Base-by-base conservation (phyloP, 2,113 vertebrate species). In the Pipra filicauda region DNA sequence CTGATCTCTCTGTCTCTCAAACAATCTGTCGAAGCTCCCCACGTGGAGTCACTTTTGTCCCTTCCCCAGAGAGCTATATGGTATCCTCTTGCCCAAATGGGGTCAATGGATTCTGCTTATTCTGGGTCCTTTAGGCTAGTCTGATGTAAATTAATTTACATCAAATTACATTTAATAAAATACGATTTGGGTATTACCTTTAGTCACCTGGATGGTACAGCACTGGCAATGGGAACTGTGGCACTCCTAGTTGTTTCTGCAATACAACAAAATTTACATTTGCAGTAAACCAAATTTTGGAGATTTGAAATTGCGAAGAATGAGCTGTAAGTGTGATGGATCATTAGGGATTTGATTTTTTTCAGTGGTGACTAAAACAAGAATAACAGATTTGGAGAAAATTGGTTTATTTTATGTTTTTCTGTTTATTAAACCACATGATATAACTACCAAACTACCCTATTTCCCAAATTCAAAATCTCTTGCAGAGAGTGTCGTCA, bases 1-100 rank as follows among this genome's bases (percentile, higher is more conserved):
- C 97, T 98, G 95, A 96, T 98, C 84, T 95, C 26, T 95, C 52
- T 96, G 78, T 93, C 80, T 97, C 91, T 93, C 91, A 92, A 31
- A 85, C 70, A 96, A 89, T 94, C 93, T 97, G 96, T 86, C 7
- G 6, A 88, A 72, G 51, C n/a, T 93, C 73, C 77, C 83, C 39
- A 46, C 39, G 81, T 73, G 87, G 75, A 93, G 70, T 65, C 51
- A 55, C 74, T 93, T 96, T 88, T 96, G 26, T 18, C 66, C 58
- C 39, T 95, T 97, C 71, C 58, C 37, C 69, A 41, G 62, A 44
- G 62, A 87, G 31, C 74, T 85, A 6, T 78, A 79, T 80, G 30
- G 17, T 77, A 57, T 80, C 26, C 23, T 91, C 39, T 83, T 87
- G 51, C 39, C 59, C 43, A 78, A 6, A 75, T n/a, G 12, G 30